A percentile compares a stretch with the other conserved stretches of the same genome.
phyloP scores from a whole-genome alignment of 2,797 vertebrate genomes.

The Salmo trutta region DNA sequence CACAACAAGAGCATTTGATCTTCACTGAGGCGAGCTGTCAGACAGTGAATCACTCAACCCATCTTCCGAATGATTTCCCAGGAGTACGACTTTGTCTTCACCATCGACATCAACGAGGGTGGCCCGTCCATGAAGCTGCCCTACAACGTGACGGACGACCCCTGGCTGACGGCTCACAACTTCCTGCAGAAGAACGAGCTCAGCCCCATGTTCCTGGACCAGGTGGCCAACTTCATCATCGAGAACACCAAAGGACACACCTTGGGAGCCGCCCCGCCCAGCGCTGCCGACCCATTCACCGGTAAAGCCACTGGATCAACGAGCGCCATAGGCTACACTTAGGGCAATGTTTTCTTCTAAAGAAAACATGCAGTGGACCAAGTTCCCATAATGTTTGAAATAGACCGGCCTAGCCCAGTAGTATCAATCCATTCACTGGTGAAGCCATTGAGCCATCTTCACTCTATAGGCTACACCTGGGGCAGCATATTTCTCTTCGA shows the following conservation, averaged over 20 bases:
- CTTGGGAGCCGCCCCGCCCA: slow-evolving; percentile 71
- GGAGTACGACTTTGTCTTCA: slow-evolving; percentile 98
- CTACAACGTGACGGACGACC: slow-evolving; percentile 91
- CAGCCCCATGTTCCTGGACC: slow-evolving; percentile 95
- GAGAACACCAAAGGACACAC: slow-evolving; percentile 93
- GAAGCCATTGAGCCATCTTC: not conserved
- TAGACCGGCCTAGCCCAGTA: not conserved
- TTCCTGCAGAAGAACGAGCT: slow-evolving; percentile 95
- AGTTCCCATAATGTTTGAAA: not conserved
- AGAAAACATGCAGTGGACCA: no score
- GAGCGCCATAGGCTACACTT: not conserved
- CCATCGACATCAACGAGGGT: slow-evolving; percentile 94
- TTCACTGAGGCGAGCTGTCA: no score
- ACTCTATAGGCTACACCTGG: not conserved
- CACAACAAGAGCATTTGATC: no score
- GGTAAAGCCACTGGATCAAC: slow-evolving; percentile 73
- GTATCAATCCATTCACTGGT: not conserved
- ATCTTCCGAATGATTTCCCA: slow-evolving; percentile 49
- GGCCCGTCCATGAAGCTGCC: slow-evolving; percentile 95
- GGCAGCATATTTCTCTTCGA: no score
- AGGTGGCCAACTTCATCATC: slow-evolving; percentile 97
- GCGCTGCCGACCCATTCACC: slow-evolving; percentile 89
- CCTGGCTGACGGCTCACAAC: slow-evolving; percentile 94
- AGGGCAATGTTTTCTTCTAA: no score
- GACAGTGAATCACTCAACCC: not conserved